phyloP scores from a whole-genome alignment of 1,140 invertebrate genomes.

The Drosophila equinoxialis region DNA sequence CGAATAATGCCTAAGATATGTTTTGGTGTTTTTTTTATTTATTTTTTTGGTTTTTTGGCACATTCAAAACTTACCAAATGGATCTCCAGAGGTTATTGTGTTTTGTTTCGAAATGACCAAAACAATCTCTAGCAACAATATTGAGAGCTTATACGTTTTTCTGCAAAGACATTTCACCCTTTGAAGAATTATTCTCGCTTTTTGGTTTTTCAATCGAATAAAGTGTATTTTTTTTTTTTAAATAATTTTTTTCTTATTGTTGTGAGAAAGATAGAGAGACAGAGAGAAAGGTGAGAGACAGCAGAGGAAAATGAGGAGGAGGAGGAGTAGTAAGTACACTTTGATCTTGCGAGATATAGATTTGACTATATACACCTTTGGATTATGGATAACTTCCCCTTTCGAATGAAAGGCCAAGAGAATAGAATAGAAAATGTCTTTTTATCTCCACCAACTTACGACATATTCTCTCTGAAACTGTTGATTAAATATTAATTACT shows the following conservation, averaged over 20 bases:
- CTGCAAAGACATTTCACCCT: slow-evolving; percentile 83
- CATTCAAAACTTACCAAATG: slow-evolving; percentile 83
- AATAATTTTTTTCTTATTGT: too few relatives aligned
- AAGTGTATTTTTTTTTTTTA: slow-evolving; percentile 41
- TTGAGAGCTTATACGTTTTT: slow-evolving; percentile 80
- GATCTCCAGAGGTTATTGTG: slow-evolving; percentile 81
- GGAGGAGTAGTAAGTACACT: slow-evolving; percentile 6
- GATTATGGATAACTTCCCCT: not conserved
- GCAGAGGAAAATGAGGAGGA: slow-evolving; percentile 35
- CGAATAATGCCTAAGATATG: slow-evolving; percentile 76
- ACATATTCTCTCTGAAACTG: too few relatives aligned
- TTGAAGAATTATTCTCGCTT: slow-evolving; percentile 81
- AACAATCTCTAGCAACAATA: slow-evolving; percentile 83
- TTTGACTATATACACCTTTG: not conserved
- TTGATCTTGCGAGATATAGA: not conserved
- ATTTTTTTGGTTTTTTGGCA: slow-evolving; percentile 65
- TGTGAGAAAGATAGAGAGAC: slow-evolving; percentile 38
- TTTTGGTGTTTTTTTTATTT: slow-evolving; percentile 62
- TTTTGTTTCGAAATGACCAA: slow-evolving; percentile 81
- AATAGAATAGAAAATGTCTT: too few relatives aligned
- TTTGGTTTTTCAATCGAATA: slow-evolving; percentile 30
- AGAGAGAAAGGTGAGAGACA: slow-evolving; percentile 40
- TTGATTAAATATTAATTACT: too few relatives aligned
- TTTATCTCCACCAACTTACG: too few relatives aligned
- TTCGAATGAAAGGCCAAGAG: too few relatives aligned